phyloP scores from a whole-genome alignment of 2,888 invertebrate genomes.

The Conistra vaccinii region DNA sequence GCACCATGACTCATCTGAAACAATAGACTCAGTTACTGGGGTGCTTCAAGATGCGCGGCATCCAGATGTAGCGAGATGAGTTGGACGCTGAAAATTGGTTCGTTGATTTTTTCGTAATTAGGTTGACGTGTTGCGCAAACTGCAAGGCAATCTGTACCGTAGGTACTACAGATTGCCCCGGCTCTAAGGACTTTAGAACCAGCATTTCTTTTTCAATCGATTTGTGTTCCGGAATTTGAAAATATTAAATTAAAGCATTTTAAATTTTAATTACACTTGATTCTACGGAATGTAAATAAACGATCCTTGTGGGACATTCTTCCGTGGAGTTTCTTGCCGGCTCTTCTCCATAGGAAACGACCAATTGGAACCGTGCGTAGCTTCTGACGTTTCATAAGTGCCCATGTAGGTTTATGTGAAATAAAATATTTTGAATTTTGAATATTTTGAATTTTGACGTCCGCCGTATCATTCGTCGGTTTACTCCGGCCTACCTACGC shows the following conservation, averaged over 20 bases:
- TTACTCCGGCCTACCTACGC: slow-evolving; percentile 9
- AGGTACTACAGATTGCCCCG: neutral
- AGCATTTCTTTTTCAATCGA: neutral
- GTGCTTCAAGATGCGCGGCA: too few species aligned
- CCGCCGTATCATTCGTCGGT: neutral
- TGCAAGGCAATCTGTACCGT: neutral
- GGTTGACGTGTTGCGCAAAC: neutral
- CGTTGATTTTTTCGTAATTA: neutral
- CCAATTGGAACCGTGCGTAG: too few species aligned
- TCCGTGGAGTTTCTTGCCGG: too few species aligned
- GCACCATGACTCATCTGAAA: slow-evolving; percentile 75
- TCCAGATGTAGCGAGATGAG: neutral
- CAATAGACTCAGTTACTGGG: neutral
- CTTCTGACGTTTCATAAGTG: too few species aligned
- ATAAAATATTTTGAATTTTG: too few species aligned
- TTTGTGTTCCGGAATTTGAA: neutral
- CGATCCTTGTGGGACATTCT: slow-evolving; percentile 28
- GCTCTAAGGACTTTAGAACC: neutral
- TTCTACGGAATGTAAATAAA: slow-evolving; percentile 29
- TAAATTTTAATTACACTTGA: neutral
- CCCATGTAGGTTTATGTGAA: too few species aligned
- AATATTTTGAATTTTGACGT: too few species aligned
- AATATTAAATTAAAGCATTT: neutral
- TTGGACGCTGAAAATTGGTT: neutral
- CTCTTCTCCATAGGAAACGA: too few species aligned